Conservation (phyloP, 1,140 invertebrate genomes). For the Acyrthosiphon pisum region DNA sequence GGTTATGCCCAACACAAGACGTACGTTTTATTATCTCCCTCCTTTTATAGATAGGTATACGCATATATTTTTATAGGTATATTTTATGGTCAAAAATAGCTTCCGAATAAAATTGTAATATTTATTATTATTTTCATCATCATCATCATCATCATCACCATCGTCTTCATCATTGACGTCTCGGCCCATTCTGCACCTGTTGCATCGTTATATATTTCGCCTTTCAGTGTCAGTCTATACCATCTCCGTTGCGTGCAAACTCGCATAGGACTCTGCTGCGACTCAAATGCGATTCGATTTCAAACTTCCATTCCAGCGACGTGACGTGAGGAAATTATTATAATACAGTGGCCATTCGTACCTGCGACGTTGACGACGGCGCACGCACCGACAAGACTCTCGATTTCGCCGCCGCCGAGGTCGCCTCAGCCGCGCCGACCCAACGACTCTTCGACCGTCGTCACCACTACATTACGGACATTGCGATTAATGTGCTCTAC, state of each 20-base stretch:
- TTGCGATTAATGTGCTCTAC: neutral
- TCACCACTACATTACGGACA: neutral
- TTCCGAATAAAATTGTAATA: neutral
- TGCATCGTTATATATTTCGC: neutral
- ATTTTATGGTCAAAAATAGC: neutral
- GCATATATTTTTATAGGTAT: neutral
- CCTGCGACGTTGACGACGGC: neutral
- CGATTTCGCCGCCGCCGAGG: neutral
- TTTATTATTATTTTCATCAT: neutral
- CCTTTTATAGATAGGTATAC: neutral
- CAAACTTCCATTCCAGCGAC: neutral
- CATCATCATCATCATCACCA: neutral
- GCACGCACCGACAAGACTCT: neutral
- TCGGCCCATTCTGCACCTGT: neutral
- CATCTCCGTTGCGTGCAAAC: neutral
- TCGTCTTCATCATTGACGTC: neutral
- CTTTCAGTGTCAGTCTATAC: neutral
- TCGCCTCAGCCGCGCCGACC: neutral
- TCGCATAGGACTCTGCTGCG: neutral
- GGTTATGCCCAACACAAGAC: neutral
- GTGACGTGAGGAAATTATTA: neutral
- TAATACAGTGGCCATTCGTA: neutral
- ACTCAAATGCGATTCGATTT: neutral
- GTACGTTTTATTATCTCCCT: neutral
- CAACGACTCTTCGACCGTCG: neutral